Conservation (phyloP, 2,113 vertebrate genomes). For the Grammomys dolichurus region DNA sequence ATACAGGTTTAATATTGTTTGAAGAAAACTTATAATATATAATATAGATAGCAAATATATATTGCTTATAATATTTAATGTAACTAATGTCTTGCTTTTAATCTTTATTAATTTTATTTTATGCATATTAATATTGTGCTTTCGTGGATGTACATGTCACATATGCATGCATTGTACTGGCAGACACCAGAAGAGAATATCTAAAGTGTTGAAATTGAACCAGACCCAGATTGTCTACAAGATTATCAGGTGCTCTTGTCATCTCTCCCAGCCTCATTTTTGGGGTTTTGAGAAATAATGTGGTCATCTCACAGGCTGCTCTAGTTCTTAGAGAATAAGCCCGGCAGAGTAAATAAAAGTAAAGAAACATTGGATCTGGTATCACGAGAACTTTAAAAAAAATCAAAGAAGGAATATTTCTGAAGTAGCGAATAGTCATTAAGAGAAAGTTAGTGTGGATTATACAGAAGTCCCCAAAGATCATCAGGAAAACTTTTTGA, state of each 20-base stretch:
- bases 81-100: neutral
- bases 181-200: neutral
- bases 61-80: neutral
- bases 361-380: neutral
- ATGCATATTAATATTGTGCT: neutral
- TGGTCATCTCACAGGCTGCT: neutral
- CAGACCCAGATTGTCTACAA: neutral
- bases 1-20: neutral
- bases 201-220: neutral
- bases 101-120: neutral
- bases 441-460: neutral
- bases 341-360: neutral
- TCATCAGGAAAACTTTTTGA: neutral
- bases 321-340: neutral
- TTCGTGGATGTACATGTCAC: neutral
- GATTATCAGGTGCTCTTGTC: neutral
- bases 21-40: neutral
- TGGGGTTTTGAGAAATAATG: neutral
- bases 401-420: neutral
- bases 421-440: neutral
- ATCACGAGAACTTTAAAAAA: neutral
- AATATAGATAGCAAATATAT: neutral
- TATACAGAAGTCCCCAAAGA: neutral
- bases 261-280: neutral
- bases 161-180: no score